These are phyloP conservation scores for Penaeus chinensis DNA, from an alignment of 1,140 invertebrate genomes.

Conservation along the genomic window DNA sequence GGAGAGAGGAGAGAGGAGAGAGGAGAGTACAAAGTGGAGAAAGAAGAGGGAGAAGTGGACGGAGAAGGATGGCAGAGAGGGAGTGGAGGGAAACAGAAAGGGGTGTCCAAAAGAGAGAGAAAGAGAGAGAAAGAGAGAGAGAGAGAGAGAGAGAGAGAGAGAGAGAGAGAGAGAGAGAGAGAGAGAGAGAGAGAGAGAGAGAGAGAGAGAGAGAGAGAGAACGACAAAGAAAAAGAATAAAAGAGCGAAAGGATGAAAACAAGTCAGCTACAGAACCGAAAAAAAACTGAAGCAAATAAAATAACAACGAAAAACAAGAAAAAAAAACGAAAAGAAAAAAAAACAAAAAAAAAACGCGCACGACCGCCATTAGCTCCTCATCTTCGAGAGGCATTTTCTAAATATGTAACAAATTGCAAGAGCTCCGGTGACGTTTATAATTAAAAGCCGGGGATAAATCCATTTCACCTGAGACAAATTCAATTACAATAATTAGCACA, in stretches of 20 bases:
- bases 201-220: background rate
- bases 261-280: background rate
- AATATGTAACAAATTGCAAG: too few species aligned
- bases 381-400: too few species aligned
- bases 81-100: background rate
- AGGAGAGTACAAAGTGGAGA: too few species aligned
- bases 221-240: background rate
- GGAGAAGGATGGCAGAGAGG: background rate
- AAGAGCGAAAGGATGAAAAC: background rate
- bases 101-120: background rate
- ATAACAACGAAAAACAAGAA: background rate
- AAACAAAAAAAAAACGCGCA: too few species aligned
- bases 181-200: conserved; percentile 6
- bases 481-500: too few species aligned
- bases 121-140: background rate
- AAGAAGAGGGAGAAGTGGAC: too few species aligned
- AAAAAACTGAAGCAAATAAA: background rate
- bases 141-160: conserved; percentile 20
- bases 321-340: background rate
- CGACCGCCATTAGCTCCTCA: too few species aligned
- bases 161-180: conserved; percentile 8
- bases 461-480: too few species aligned
- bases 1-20: too few species aligned
- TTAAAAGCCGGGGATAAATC: too few species aligned
- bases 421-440: too few species aligned